Conservation (phyloP, 2,888 invertebrate species). For the Hylaea fasciaria region DNA sequence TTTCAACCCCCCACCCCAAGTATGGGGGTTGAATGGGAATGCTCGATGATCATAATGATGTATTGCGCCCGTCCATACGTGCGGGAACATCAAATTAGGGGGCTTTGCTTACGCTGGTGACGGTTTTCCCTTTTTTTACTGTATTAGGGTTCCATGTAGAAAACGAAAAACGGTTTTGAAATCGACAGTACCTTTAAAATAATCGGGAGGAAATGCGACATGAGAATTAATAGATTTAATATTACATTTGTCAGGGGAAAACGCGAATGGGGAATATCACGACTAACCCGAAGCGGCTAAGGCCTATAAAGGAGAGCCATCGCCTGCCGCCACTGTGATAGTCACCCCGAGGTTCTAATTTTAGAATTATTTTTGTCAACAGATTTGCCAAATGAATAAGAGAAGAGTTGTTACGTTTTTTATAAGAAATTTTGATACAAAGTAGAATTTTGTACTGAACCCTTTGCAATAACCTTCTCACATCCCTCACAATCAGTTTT, state of each 20-base stretch:
- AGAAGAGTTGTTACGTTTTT: background rate
- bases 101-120: conserved; percentile 34
- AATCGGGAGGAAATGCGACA: too few species aligned
- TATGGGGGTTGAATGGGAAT: conserved; percentile 19
- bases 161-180: background rate
- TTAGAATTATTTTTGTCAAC: too few species aligned
- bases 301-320: too few species aligned
- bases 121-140: conserved; percentile 22
- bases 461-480: background rate
- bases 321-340: too few species aligned
- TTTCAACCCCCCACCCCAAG: conserved; percentile 34
- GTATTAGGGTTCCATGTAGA: conserved; percentile 27
- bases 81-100: conserved; percentile 47
- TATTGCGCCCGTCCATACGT: conserved; percentile 42
- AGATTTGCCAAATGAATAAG: too few species aligned
- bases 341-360: too few species aligned
- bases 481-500: conserved; percentile 32
- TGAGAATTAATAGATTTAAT: too few species aligned
- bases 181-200: too few species aligned
- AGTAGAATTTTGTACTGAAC: conserved; percentile 7
- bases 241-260: too few species aligned
- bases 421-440: too few species aligned
- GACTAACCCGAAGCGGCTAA: too few species aligned
- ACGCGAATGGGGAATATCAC: too few species aligned
- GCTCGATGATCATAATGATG: conserved; percentile 45